These are phyloP conservation scores for Parambassis ranga DNA, from an alignment of 2,797 vertebrate genomes.

Conservation along the genomic window DNA sequence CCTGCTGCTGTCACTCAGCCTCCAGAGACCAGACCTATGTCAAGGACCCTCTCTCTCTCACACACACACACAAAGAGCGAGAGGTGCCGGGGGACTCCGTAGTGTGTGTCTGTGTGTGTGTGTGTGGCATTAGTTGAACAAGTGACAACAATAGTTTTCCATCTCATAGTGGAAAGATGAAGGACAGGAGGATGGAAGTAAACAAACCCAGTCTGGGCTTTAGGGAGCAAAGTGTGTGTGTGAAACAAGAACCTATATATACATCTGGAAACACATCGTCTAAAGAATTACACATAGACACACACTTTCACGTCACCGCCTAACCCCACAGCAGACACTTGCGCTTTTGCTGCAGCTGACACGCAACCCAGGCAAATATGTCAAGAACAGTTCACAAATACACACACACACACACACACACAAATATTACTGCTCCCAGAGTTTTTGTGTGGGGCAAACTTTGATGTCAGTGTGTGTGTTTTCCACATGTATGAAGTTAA, in stretches of 20 bases:
- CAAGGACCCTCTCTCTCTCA: conserved; percentile 42
- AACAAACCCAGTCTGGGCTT: conserved; percentile 37
- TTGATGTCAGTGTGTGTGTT: conserved; percentile 36
- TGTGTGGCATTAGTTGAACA: conserved; percentile 50
- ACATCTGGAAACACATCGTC: neutral
- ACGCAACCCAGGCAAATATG: conserved; percentile 28
- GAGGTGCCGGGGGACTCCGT: conserved; percentile 10
- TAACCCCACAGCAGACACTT: conserved; percentile 30
- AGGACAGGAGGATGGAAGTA: conserved; percentile 33
- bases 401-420: conserved; percentile 9
- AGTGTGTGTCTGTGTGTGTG: neutral
- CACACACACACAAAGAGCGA: neutral
- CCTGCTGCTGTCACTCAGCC: conserved; percentile 43
- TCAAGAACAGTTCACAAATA: conserved; percentile 39
- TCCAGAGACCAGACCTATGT: conserved; percentile 52
- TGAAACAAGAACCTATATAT: neutral
- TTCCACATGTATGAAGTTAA: conserved; percentile 51
- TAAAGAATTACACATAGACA: neutral
- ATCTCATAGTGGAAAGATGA: conserved; percentile 42
- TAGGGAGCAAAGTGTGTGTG: conserved; percentile 22
- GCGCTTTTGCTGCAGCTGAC: conserved; percentile 28
- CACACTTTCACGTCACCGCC: conserved; percentile 16
- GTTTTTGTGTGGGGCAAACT: conserved; percentile 38
- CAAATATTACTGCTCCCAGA: neutral
- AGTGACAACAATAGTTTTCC: conserved; percentile 54